phyloP scores from a whole-genome alignment of 2,797 vertebrate genomes.

The Hybognathus amarus region DNA sequence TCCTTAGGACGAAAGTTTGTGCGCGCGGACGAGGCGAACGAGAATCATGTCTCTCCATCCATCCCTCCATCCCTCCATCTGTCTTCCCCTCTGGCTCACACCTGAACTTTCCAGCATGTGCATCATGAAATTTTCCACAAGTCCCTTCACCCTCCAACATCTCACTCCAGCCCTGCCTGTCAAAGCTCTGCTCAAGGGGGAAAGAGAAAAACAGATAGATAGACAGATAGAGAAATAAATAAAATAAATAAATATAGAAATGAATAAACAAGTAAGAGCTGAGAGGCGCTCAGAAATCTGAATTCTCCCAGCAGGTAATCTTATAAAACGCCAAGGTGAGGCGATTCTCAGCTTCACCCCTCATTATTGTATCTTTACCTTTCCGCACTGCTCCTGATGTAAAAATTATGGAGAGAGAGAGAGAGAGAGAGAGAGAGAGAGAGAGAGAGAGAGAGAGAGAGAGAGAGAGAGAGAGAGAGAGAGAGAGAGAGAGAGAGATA shows the following conservation, averaged over 20 bases:
- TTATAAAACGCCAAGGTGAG: slow-evolving; percentile 84
- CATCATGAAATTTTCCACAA: slow-evolving; percentile 53
- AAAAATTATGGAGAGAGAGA: slow-evolving; percentile 75
- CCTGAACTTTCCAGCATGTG: slow-evolving; percentile 46
- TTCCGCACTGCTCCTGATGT: slow-evolving; percentile 77
- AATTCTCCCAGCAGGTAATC: slow-evolving; percentile 81
- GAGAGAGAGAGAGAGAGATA: slow-evolving; percentile 69
- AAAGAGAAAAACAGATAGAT: slow-evolving; percentile 41
- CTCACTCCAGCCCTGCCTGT: slow-evolving; percentile 78
- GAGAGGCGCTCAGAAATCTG: slow-evolving; percentile 65
- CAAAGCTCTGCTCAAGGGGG: slow-evolving; percentile 67
- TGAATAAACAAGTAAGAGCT: slow-evolving; percentile 59
- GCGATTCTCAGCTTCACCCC: slow-evolving; percentile 73
- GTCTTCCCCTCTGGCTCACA: slow-evolving; percentile 13
- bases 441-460: slow-evolving; percentile 67
- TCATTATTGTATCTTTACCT: slow-evolving; percentile 81
- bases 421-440: slow-evolving; percentile 69
- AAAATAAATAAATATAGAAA: slow-evolving; percentile 47
- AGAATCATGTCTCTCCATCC: neutral
- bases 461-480: slow-evolving; percentile 64
- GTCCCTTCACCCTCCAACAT: slow-evolving; percentile 67
- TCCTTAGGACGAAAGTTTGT: slow-evolving; percentile 59
- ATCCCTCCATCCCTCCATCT: slow-evolving; percentile 8
- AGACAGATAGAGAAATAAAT: slow-evolving; percentile 23
- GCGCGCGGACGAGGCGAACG: slow-evolving; percentile 56